Conservation (phyloP, 2,797 vertebrate genomes). For the Petrocephalus schoutedeni region DNA sequence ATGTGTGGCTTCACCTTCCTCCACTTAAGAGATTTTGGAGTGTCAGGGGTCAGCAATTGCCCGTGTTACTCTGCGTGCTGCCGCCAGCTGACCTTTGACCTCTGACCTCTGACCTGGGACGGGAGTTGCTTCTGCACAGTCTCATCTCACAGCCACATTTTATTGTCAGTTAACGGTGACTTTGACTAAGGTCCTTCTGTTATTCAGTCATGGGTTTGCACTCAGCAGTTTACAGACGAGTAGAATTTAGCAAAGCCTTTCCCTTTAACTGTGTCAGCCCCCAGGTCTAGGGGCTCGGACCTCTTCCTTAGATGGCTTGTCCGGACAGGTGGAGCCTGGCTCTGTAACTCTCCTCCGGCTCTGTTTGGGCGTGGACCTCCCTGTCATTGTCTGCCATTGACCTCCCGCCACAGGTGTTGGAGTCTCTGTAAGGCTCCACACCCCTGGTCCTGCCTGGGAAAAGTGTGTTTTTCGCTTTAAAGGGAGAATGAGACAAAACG, state of each 20-base stretch:
- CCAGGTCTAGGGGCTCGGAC: neutral
- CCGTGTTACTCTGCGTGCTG: neutral
- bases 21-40: neutral
- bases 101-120: neutral
- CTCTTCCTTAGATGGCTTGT: neutral
- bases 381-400: neutral
- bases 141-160: neutral
- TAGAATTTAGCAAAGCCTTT: neutral
- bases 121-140: neutral
- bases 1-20: conserved; percentile 44
- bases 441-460: neutral
- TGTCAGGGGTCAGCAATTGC: neutral
- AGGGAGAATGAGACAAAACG: conserved; percentile 23
- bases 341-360: neutral
- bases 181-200: neutral
- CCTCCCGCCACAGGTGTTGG: neutral
- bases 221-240: neutral
- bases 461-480: conserved; percentile 28
- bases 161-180: neutral
- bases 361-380: neutral
- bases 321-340: neutral
- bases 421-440: neutral
- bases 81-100: neutral
- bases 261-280: neutral
- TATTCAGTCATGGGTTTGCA: neutral